These are phyloP conservation scores for Myxocyprinus asiaticus DNA, from an alignment of 2,113 vertebrate genomes.

Conservation along the genomic window DNA sequence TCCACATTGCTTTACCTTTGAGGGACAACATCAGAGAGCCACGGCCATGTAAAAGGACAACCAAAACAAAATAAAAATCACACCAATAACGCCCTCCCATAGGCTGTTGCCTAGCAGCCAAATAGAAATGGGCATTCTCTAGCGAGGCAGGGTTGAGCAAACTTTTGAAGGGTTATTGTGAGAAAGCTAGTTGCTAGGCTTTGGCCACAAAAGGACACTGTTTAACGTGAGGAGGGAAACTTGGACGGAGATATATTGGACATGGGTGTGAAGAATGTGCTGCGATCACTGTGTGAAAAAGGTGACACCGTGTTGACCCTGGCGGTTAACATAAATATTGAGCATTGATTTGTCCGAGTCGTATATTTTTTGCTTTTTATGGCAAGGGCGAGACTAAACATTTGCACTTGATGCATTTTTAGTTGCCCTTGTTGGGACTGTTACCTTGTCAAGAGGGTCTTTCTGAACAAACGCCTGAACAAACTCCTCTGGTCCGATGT, in stretches of 20 bases:
- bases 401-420: neutral
- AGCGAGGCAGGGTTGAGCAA: conserved; percentile 41
- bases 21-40: conserved; percentile 46
- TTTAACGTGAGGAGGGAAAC: neutral
- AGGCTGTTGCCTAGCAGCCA: conserved; percentile 68
- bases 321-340: neutral
- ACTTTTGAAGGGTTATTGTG: conserved; percentile 42
- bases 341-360: conserved; percentile 18
- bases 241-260: neutral
- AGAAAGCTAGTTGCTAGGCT: conserved; percentile 63
- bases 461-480: conserved; percentile 91
- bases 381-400: neutral
- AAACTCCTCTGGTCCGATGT: conserved; percentile 95
- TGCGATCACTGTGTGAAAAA: conserved; percentile 18
- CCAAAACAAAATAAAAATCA: conserved; percentile 56
- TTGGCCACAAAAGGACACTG: conserved; percentile 51
- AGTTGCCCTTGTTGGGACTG: neutral
- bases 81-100: conserved; percentile 44
- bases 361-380: too few relatives aligned
- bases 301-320: conserved; percentile 52
- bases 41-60: conserved; percentile 21
- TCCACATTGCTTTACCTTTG: conserved; percentile 35
- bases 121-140: conserved; percentile 49
- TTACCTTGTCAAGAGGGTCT: conserved; percentile 89
- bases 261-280: conserved; percentile 29